A percentile compares a stretch with the other conserved stretches of the same genome.
phyloP scores from a whole-genome alignment of 1,140 invertebrate genomes.

The Zaprionus lachaisei region DNA sequence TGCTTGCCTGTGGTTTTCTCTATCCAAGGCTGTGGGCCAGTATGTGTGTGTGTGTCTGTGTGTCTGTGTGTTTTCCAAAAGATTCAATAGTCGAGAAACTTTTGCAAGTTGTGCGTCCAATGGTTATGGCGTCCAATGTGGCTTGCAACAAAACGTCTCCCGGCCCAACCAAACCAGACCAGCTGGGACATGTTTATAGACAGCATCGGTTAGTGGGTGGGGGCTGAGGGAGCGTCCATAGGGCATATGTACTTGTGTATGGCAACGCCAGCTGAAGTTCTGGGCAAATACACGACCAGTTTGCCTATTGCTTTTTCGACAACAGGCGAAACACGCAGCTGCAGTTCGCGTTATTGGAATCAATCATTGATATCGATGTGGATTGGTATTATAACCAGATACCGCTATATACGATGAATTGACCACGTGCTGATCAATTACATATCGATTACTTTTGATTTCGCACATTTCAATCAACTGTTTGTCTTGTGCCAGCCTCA shows the following conservation, averaged over 20 bases:
- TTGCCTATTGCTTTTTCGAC: conserved; percentile 6
- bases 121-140: conserved; percentile 66
- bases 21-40: conserved; percentile 20
- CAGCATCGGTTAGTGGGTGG: background rate
- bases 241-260: conserved; percentile 5
- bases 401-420: background rate
- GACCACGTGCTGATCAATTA: too few relatives aligned
- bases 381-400: background rate
- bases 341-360: background rate
- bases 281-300: conserved; percentile 2
- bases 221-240: background rate
- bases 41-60: conserved; percentile 18
- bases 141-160: conserved; percentile 42
- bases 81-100: conserved; percentile 75
- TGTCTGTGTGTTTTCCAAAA: conserved; percentile 56
- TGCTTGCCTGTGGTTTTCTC: conserved; percentile 54
- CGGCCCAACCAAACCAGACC: conserved; percentile 28
- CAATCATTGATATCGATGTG: background rate
- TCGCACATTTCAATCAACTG: too few relatives aligned
- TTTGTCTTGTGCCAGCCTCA: too few relatives aligned
- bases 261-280: conserved; percentile 3
- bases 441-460: too few relatives aligned
- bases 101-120: conserved; percentile 70
- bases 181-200: conserved; percentile 45
- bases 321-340: background rate